Evolutionary conservation across 2,797 vertebrate species (phyloP).

Genomic region (Molossus molossus): DNA sequence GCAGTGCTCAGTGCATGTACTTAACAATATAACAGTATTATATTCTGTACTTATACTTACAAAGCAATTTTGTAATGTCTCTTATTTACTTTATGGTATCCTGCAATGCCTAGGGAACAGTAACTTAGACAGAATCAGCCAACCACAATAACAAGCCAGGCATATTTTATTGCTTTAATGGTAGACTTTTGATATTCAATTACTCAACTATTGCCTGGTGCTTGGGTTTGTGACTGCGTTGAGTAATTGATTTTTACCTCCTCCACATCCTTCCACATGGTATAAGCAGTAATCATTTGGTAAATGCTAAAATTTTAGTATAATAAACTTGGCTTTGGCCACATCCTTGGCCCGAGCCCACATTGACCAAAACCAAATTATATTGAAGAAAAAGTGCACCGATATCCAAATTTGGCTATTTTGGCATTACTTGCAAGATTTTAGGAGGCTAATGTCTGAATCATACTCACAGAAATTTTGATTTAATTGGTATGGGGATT

Average conservation of each 20-base stretch:
- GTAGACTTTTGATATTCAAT: conserved; percentile 80
- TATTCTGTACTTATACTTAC: conserved; percentile 75
- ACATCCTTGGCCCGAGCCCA: conserved; percentile 5
- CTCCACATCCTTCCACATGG: not conserved
- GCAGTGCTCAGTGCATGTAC: conserved; percentile 40
- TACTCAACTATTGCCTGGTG: conserved; percentile 71
- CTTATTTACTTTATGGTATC: conserved; percentile 81
- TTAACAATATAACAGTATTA: conserved; percentile 72
- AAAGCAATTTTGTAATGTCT: conserved; percentile 78
- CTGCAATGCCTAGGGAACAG: conserved; percentile 75
- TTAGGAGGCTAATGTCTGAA: conserved; percentile 19
- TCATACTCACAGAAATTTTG: conserved; percentile 51
- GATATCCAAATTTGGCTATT: conserved; percentile 54
- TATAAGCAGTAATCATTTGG: conserved; percentile 69
- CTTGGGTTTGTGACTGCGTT: conserved; percentile 69
- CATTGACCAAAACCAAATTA: conserved; percentile 56
- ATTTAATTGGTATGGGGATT: conserved; percentile 56
- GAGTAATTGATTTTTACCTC: conserved; percentile 71
- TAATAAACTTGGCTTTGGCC: conserved; percentile 36
- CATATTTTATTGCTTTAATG: conserved; percentile 80
- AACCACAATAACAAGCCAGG: conserved; percentile 77
- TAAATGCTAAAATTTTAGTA: conserved; percentile 70
- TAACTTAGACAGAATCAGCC: conserved; percentile 77
- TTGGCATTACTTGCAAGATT: not conserved
- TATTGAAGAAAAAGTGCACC: not conserved